Evolutionary conservation across 1,140 invertebrate genomes (phyloP).

Genomic region (Formica exsecta): DNA sequence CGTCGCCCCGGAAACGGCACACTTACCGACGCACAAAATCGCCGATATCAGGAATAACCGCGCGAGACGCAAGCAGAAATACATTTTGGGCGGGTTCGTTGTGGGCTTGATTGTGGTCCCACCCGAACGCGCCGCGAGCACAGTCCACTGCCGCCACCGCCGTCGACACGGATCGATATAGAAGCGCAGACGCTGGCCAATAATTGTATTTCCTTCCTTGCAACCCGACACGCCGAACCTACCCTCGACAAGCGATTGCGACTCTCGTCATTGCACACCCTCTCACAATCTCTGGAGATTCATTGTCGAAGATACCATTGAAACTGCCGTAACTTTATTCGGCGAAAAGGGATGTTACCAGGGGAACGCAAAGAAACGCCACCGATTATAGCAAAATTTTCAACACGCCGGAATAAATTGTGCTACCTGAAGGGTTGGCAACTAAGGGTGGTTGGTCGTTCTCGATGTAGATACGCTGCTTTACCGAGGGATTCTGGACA

Average conservation of each 20-base stretch:
- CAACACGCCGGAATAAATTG: constrained; percentile 10
- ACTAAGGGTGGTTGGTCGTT: constrained; percentile 17
- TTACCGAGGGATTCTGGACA: constrained; percentile 71
- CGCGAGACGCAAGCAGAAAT: constrained; percentile 78
- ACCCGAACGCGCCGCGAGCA: constrained; percentile 65
- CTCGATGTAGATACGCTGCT: constrained; percentile 39
- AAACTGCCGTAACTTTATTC: not conserved
- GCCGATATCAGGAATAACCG: constrained; percentile 81
- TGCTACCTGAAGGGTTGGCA: not conserved
- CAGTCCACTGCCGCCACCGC: constrained; percentile 25
- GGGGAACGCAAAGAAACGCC: not conserved
- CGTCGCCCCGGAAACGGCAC: not conserved
- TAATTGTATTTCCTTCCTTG: constrained; percentile 70
- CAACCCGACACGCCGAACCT: constrained; percentile 43
- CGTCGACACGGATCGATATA: constrained; percentile 73
- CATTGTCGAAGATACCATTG: not conserved
- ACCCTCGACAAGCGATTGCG: constrained; percentile 3
- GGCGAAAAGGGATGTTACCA: not conserved
- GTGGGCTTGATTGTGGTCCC: constrained; percentile 56
- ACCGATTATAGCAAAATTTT: constrained; percentile 36
- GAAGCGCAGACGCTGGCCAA: constrained; percentile 70
- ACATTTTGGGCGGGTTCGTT: constrained; percentile 81
- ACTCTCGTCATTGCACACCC: constrained; percentile 15
- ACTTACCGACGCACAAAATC: constrained; percentile 82
- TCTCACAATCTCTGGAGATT: not conserved